These are phyloP conservation scores for Scyliorhinus canicula DNA, from an alignment of 2,797 vertebrate genomes.

Conservation along the genomic window DNA sequence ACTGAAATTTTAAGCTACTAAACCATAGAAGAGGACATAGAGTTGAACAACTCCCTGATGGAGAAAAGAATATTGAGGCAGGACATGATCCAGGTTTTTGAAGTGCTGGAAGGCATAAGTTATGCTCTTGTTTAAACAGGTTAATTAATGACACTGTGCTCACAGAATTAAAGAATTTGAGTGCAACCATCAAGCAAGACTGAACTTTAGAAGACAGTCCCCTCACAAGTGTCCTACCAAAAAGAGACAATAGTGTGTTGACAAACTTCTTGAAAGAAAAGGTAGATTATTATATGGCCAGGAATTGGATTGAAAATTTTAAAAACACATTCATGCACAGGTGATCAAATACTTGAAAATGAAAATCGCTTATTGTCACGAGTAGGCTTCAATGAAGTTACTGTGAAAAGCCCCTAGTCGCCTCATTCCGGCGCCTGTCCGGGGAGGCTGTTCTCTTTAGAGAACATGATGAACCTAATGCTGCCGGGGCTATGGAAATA, in stretches of 20 bases:
- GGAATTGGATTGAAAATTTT: background rate
- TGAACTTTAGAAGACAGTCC: background rate
- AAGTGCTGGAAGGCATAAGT: background rate
- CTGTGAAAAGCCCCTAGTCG: no score
- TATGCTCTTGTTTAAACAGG: background rate
- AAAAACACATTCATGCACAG: background rate
- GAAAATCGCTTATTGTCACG: no score
- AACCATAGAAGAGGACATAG: no score
- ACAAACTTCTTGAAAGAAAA: background rate
- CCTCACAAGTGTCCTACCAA: background rate
- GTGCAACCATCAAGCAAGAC: background rate
- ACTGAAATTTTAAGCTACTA: background rate
- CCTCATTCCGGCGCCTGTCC: no score
- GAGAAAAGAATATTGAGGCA: background rate
- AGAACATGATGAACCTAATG: background rate
- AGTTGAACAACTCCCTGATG: background rate
- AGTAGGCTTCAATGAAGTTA: no score
- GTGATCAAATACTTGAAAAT: slow-evolving; percentile 11
- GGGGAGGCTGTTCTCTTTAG: no score
- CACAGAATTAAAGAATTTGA: background rate
- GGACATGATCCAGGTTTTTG: background rate
- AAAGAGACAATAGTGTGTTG: background rate
- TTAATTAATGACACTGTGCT: background rate
- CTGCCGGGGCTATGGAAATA: background rate
- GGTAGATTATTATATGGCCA: background rate